Conservation (phyloP, 2,888 invertebrate genomes). For the Andrena bicolor region DNA sequence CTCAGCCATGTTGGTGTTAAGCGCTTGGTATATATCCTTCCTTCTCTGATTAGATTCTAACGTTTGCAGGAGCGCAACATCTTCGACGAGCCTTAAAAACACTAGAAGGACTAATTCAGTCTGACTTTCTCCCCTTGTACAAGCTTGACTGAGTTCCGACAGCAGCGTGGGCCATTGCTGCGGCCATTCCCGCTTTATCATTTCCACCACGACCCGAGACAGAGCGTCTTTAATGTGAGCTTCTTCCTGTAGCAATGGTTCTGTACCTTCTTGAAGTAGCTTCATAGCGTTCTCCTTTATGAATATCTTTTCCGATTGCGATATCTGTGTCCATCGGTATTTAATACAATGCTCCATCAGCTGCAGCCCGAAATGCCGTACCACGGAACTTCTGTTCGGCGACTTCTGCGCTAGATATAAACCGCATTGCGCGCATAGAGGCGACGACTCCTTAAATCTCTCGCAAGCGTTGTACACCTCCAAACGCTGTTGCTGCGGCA, state of each 20-base stretch:
- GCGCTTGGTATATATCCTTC: slow-evolving; percentile 95
- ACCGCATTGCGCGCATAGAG: slow-evolving; percentile 95
- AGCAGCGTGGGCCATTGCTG: slow-evolving; percentile 97
- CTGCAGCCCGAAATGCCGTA: slow-evolving; percentile 96
- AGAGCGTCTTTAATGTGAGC: slow-evolving; percentile 94
- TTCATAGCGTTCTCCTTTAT: slow-evolving; percentile 97
- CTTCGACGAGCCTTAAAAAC: slow-evolving; percentile 95
- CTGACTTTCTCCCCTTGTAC: slow-evolving; percentile 93
- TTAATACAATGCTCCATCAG: slow-evolving; percentile 97
- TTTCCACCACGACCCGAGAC: slow-evolving; percentile 97
- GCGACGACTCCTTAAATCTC: slow-evolving; percentile 94
- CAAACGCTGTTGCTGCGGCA: slow-evolving; percentile 90
- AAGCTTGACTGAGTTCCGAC: slow-evolving; percentile 93
- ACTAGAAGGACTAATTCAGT: slow-evolving; percentile 96
- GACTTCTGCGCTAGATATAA: slow-evolving; percentile 90
- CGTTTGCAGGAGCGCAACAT: slow-evolving; percentile 96
- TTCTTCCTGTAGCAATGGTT: slow-evolving; percentile 89
- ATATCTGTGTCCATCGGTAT: slow-evolving; percentile 96
- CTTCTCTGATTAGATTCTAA: slow-evolving; percentile 95
- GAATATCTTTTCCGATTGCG: slow-evolving; percentile 94
- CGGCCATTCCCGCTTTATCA: slow-evolving; percentile 99
- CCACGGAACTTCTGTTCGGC: slow-evolving; percentile 90
- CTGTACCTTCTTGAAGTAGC: slow-evolving; percentile 91
- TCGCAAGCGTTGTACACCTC: slow-evolving; percentile 95
- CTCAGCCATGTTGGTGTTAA: slow-evolving; percentile 94